phyloP scores from a whole-genome alignment of 2,797 vertebrate species.

The Gymnopithys bicolor region DNA sequence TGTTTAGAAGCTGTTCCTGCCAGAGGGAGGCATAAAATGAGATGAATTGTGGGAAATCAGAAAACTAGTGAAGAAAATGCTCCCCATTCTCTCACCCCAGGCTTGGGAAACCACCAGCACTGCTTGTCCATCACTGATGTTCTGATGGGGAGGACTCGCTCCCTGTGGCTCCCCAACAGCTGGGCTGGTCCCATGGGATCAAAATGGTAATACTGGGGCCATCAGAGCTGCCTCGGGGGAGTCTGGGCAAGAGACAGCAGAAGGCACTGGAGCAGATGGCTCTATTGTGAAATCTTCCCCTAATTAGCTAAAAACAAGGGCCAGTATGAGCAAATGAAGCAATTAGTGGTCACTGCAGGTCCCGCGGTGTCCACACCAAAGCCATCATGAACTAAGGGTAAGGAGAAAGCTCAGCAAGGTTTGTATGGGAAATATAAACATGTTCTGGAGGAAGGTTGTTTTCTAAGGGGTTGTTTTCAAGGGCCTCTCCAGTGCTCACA shows the following conservation, averaged over 20 bases:
- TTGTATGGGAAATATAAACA: not conserved
- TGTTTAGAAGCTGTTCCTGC: not conserved
- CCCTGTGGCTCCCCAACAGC: not conserved
- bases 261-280: constrained; percentile 48
- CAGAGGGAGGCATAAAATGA: not conserved
- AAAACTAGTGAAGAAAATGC: not conserved
- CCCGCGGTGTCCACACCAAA: rapidly evolving
- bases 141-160: not conserved
- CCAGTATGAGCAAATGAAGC: not conserved
- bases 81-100: not conserved
- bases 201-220: not conserved
- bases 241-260: not conserved
- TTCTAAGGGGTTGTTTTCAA: not conserved
- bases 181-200: not conserved
- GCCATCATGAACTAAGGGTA: not conserved
- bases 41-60: not conserved
- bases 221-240: not conserved
- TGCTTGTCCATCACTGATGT: not conserved
- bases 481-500: not conserved
- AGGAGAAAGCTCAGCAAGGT: not conserved
- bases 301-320: constrained; percentile 29
- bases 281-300: not conserved
- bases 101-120: not conserved
- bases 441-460: not conserved
- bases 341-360: not conserved